Evolutionary conservation across 37 sponge, comb jelly and placozoan species (phyloP).

Genomic region (Mnemiopsis leidyi): DNA sequence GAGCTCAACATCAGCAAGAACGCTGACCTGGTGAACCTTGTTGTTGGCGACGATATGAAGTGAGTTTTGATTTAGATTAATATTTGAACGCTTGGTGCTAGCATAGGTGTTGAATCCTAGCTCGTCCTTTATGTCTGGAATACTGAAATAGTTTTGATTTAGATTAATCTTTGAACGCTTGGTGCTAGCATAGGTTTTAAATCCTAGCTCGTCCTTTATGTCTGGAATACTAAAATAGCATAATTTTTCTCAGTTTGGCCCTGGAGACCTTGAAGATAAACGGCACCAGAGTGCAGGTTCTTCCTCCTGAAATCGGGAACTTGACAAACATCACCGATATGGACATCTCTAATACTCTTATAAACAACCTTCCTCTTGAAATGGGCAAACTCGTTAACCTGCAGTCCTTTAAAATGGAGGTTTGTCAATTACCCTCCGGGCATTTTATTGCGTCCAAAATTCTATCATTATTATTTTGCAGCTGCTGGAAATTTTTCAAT

Average conservation of each 20-base stretch:
- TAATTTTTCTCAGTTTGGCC: not conserved
- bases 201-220: not conserved
- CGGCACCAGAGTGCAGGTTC: not conserved
- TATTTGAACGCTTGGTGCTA: not conserved
- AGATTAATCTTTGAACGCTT: not conserved
- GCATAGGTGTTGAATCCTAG: not conserved
- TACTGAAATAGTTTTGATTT: not conserved
- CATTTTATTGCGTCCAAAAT: not conserved
- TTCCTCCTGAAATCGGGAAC: not conserved
- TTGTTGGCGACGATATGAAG: not conserved
- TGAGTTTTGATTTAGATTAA: not conserved
- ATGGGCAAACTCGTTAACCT: slow-evolving; percentile 77
- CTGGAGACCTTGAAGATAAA: not conserved
- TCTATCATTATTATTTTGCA: not conserved
- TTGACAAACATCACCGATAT: not conserved
- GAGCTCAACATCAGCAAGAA: slow-evolving; percentile 43
- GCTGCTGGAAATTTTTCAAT: too few species aligned
- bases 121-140: not conserved
- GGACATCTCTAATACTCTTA: not conserved
- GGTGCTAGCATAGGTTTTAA: too few species aligned
- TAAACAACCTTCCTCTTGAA: slow-evolving; percentile 72
- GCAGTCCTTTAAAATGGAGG: slow-evolving; percentile 67
- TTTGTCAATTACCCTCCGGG: not conserved
- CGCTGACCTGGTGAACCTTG: not conserved
- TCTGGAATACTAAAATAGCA: not conserved